Conservation (phyloP, 2,797 vertebrate genomes). For the Harpagifer antarcticus region DNA sequence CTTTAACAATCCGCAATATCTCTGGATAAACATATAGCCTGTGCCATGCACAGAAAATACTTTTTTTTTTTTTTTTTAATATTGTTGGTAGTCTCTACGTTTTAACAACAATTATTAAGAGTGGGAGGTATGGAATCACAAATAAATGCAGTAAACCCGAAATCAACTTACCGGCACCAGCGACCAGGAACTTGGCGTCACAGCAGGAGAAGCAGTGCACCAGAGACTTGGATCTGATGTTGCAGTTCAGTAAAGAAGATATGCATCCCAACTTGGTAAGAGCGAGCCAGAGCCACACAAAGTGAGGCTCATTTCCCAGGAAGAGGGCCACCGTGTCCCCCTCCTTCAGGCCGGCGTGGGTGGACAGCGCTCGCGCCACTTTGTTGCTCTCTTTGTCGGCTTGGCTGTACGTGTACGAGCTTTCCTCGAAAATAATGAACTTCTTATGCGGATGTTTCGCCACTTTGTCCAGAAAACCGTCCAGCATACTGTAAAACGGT, state of each 20-base stretch:
- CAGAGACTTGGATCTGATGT: slow-evolving; percentile 86
- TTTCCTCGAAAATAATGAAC: slow-evolving; percentile 81
- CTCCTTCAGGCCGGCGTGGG: slow-evolving; percentile 65
- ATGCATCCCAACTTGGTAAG: slow-evolving; percentile 88
- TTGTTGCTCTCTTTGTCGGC: slow-evolving; percentile 86
- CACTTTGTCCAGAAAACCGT: slow-evolving; percentile 76
- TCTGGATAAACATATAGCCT: no score
- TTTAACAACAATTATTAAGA: not conserved
- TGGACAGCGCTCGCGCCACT: slow-evolving; percentile 79
- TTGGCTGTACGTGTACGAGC: slow-evolving; percentile 81
- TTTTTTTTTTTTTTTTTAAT: no score
- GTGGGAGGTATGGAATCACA: not conserved
- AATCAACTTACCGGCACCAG: slow-evolving; percentile 81
- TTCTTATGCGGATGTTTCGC: slow-evolving; percentile 78
- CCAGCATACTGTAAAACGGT: slow-evolving; percentile 80
- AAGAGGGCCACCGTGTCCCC: slow-evolving; percentile 88
- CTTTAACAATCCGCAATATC: no score
- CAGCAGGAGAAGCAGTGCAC: slow-evolving; percentile 89
- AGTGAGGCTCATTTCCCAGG: slow-evolving; percentile 86
- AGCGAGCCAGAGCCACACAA: slow-evolving; percentile 87
- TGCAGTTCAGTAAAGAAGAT: slow-evolving; percentile 87
- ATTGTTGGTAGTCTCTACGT: not conserved
- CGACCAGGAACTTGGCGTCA: slow-evolving; percentile 84
- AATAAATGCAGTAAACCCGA: not conserved
- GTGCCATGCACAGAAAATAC: not conserved